Base-by-base conservation (phyloP, 2,113 vertebrate genomes). In the Cottus gobio region DNA sequence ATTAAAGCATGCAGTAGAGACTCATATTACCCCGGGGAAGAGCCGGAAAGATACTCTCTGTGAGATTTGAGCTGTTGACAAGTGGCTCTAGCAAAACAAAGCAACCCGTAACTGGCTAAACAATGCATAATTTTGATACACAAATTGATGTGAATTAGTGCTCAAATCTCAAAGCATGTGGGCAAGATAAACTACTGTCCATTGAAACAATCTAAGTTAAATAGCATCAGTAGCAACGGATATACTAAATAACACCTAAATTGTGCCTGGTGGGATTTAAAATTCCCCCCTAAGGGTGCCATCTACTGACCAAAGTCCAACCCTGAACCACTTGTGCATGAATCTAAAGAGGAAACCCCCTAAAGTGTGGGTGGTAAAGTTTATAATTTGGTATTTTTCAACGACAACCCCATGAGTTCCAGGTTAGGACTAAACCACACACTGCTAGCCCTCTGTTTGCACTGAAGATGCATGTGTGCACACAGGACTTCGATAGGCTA, bases 271-370 rank as follows among this genome's bases (percentile, higher is more conserved):
- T 79, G 68, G 64, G 36, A 26, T n/a, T 56, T 64, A 30, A 37
- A 71, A 69, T 52, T 0, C 31, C 62, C 72, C 54, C 75, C 66
- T 69, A 36, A 71, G 24, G 36, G 50, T n/a, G 28, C 67, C 46
- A 82, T 64, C 64, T 84, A 37, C 68, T 83, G 74, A 65, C 74
- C 63, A 75, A 60, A 56, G 37, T 50, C 30, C 26, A 37, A 12
- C 15, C 39, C 48, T 74, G 42, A 65, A 52, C 34, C 28, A 54
- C 4, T 10, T 69, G 50, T 44, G 39, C 31, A 50, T 58, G 7
- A 70, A 36, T 34, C 15, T 2, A n/a, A 63, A 39, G 57, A 24
- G 22, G 22, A 11, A 63, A 64, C 50, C 7, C 1, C 10, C 30
- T 63, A 1, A 54, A 71, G 9, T 12, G 9, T 13, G 26, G 7